Evolutionary conservation across 2,797 vertebrate genomes (phyloP).

Genomic region (Thalassophryne amazonica): DNA sequence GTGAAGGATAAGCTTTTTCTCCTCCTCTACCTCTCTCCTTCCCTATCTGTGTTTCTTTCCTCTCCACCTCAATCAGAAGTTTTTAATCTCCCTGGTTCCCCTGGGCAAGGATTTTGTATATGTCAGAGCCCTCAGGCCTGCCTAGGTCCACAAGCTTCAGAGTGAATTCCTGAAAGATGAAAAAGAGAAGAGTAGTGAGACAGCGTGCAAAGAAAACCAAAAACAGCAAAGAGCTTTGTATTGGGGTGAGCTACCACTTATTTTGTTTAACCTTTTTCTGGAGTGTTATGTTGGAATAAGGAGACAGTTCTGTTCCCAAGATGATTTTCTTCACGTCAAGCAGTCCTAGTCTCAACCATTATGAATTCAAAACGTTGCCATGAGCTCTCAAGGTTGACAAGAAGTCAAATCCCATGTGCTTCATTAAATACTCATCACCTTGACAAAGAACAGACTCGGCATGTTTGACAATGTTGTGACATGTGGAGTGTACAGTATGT

Average conservation of each 20-base stretch:
- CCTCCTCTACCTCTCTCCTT: constrained; percentile 18
- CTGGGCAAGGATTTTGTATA: constrained; percentile 61
- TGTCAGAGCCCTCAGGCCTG: constrained; percentile 63
- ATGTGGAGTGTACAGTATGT: not conserved
- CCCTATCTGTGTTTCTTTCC: constrained; percentile 40
- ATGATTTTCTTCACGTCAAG: constrained; percentile 15
- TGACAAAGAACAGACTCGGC: constrained; percentile 7
- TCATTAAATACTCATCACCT: constrained; percentile 40
- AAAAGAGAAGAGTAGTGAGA: constrained; percentile 66
- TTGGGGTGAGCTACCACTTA: constrained; percentile 34
- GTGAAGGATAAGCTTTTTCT: constrained; percentile 58
- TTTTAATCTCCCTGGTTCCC: constrained; percentile 67
- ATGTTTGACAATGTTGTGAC: constrained; percentile 6
- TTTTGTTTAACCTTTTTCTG: constrained; percentile 50
- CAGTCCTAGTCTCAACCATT: constrained; percentile 20
- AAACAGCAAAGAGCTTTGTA: constrained; percentile 47
- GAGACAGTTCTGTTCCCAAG: constrained; percentile 31
- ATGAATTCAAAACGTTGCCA: constrained; percentile 61
- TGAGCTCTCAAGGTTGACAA: constrained; percentile 62
- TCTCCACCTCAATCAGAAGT: constrained; percentile 68
- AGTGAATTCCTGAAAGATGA: constrained; percentile 74
- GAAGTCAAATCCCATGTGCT: constrained; percentile 35
- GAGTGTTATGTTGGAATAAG: constrained; percentile 41
- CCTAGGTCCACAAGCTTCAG: constrained; percentile 62
- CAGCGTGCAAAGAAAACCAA: constrained; percentile 39